These are phyloP conservation scores for Horisme vitalbata DNA, from an alignment of 2,888 invertebrate species.

Conservation along the genomic window DNA sequence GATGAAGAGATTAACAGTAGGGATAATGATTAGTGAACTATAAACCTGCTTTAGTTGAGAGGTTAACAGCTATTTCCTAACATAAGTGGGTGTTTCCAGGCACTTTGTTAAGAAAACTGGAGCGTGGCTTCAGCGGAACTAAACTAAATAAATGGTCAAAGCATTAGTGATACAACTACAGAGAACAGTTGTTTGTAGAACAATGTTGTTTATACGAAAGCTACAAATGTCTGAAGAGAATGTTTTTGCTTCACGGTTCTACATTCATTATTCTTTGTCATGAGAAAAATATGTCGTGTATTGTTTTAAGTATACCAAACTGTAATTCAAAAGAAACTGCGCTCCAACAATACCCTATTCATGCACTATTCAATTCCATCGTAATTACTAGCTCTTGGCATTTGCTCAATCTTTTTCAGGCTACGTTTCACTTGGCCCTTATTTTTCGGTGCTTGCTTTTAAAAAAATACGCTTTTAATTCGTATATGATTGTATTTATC, in stretches of 20 bases:
- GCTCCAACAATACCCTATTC: slow-evolving; percentile 29
- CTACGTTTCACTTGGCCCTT: neutral
- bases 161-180: slow-evolving; percentile 17
- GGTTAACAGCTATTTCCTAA: slow-evolving; percentile 16
- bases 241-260: neutral
- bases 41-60: slow-evolving; percentile 22
- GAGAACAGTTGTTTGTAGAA: slow-evolving; percentile 10
- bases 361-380: slow-evolving; percentile 12
- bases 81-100: slow-evolving; percentile 9
- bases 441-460: neutral
- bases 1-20: no score
- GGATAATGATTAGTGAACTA: neutral
- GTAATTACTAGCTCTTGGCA: slow-evolving; percentile 13
- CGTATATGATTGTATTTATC: no score
- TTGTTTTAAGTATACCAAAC: slow-evolving; percentile 26
- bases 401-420: slow-evolving; percentile 5
- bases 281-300: slow-evolving; percentile 21
- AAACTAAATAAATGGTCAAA: slow-evolving; percentile 20
- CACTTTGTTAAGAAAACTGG: slow-evolving; percentile 12
- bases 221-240: slow-evolving; percentile 4
- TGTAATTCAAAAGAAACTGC: slow-evolving; percentile 18
- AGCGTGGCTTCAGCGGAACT: slow-evolving; percentile 24
- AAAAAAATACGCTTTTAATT: no score
- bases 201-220: slow-evolving; percentile 11
- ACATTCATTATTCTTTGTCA: slow-evolving; percentile 8